A percentile compares a stretch with the other conserved stretches of the same genome.
phyloP scores from a whole-genome alignment of 2,797 vertebrate genomes.

The Myoxocephalus aenaeus region DNA sequence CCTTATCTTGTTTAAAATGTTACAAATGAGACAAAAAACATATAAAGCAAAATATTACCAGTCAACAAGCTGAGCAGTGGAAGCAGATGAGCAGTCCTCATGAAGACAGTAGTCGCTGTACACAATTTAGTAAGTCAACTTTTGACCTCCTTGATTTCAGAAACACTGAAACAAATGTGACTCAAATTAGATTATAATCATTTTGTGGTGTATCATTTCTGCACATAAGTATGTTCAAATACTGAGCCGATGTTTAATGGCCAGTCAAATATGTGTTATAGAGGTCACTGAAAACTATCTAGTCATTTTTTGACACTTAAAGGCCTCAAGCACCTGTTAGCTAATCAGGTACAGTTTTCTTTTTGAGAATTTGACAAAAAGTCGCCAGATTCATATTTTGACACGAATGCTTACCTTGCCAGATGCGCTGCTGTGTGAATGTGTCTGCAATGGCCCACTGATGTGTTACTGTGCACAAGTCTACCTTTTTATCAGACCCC shows the following conservation, averaged over 20 bases:
- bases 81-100: slow-evolving; percentile 32
- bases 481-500: slow-evolving; percentile 20
- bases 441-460: slow-evolving; percentile 18
- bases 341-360: no score
- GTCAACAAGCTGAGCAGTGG: slow-evolving; percentile 27
- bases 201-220: no score
- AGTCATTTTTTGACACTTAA: no score
- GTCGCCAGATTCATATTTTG: neutral
- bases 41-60: slow-evolving; percentile 26
- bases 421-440: slow-evolving; percentile 28
- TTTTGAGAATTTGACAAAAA: neutral
- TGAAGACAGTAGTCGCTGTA: slow-evolving; percentile 15
- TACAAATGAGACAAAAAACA: neutral
- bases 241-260: no score
- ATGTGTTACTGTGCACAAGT: slow-evolving; percentile 7
- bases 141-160: slow-evolving; percentile 2
- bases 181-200: neutral
- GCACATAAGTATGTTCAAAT: no score
- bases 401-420: slow-evolving; percentile 26
- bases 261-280: no score
- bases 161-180: slow-evolving; percentile 7
- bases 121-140: neutral
- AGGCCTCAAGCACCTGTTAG: no score
- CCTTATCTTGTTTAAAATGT: no score
- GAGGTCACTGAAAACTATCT: no score